Conservation (phyloP, 2,113 vertebrate genomes). For the Sitta europaea region DNA sequence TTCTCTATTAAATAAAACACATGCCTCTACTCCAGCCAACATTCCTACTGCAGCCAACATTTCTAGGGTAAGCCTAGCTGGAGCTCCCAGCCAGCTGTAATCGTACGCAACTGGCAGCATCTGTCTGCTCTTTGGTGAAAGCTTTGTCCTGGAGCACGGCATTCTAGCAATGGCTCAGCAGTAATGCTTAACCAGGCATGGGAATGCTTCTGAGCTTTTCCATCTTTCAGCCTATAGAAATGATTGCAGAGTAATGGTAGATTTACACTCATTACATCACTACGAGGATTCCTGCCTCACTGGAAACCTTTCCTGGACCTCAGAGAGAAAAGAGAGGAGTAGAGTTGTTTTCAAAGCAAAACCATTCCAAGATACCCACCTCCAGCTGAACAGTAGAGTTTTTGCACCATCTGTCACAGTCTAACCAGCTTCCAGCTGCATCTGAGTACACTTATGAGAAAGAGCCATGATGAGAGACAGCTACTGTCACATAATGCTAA, state of each 20-base stretch:
- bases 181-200: background rate
- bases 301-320: background rate
- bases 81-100: background rate
- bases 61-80: background rate
- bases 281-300: background rate
- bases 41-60: background rate
- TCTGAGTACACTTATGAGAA: background rate
- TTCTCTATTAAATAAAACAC: background rate
- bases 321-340: background rate
- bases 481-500: background rate
- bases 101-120: fast-evolving
- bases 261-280: background rate
- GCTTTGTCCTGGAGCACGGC: background rate
- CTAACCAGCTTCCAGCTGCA: background rate
- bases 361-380: background rate
- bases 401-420: background rate
- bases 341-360: background rate
- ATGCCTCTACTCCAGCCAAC: slow-evolving; percentile 4
- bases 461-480: background rate
- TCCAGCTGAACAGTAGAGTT: background rate
- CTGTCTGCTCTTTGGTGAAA: background rate
- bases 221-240: background rate
- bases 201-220: background rate
- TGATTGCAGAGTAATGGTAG: background rate
- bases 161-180: background rate